Base-by-base conservation (phyloP, 2,888 invertebrate species). In the Beris morrisii region DNA sequence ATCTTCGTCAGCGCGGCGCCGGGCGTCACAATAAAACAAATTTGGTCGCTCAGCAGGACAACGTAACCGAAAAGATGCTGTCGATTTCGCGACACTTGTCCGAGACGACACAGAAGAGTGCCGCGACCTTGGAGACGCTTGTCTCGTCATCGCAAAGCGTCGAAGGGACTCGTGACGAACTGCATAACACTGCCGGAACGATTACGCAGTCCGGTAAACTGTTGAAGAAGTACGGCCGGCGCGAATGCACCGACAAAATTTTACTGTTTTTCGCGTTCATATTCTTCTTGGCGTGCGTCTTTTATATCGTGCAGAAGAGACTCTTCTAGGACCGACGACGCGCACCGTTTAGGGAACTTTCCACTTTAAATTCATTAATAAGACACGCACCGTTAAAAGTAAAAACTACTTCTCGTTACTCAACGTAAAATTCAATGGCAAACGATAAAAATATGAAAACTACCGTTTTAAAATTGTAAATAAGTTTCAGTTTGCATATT, bases 221-320 rank as follows among this genome's bases (percentile, higher is more conserved):
- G 7, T 82, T 98, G 53, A 93, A 93, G 65, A 98, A 97, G 82
- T 97, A 97, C 77, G 94, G 94, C 4, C 84, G 97, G 64, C 84
- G 97, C 45, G 97, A 98, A 82, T 90, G 95, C 71, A 98, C 97
- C 0, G 97, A 98, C 78, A 97, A 96, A 84, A 87, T 96, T 66
- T 84, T 98, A 7, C 86, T 95, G 76, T 87, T 90, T 73, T 88
- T 95, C 75, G 93, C 94, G 67, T 91, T 95, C 79, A 84, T 88
- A 4, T 92, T 96, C 82, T 95, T 95, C 78, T 82, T 94, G 72
- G 92, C 92, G 12, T 95, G 95, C 72, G 95, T 95, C 54, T 83
- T 95, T 73, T 97, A 97, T 76, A 93, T 97, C 74, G 86, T 97
- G 57, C 94, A 95, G 76, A 96, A 95, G 78, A 84, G 97, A 75